Evolutionary conservation across 2,797 vertebrate genomes (phyloP).

Genomic region (Mormyrops attenuatus): DNA sequence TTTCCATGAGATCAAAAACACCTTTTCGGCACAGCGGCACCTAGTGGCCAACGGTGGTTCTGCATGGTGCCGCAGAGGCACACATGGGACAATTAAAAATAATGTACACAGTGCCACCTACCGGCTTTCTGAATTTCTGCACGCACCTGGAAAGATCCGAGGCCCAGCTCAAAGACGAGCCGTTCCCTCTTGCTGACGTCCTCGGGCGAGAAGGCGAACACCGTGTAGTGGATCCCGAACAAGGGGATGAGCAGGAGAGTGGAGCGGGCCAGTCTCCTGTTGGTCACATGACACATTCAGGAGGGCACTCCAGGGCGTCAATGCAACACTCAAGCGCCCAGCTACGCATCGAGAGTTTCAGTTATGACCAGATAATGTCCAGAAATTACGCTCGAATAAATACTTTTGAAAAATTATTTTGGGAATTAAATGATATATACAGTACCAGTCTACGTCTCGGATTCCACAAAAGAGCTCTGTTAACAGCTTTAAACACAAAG

Average conservation of each 20-base stretch:
- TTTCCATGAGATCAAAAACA: background rate
- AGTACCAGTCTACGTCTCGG: background rate
- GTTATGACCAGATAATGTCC: background rate
- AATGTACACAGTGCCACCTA: background rate
- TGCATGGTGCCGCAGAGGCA: background rate
- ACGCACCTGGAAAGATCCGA: conserved; percentile 68
- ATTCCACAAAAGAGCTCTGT: background rate
- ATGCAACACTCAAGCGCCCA: background rate
- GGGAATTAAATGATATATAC: background rate
- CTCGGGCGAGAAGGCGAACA: conserved; percentile 75
- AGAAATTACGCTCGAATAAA: background rate
- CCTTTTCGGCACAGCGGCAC: background rate
- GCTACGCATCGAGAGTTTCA: background rate
- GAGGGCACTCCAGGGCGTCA: background rate
- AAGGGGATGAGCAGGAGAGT: conserved; percentile 66
- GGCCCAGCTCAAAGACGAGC: conserved; percentile 70
- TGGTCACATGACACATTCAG: background rate
- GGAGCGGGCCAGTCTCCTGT: conserved; percentile 68
- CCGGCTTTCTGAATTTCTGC: background rate
- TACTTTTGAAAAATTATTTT: background rate
- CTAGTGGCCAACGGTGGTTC: background rate
- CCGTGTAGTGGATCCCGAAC: conserved; percentile 72
- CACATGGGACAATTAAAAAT: background rate
- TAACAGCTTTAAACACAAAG: background rate
- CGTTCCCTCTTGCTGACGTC: conserved; percentile 72